A percentile compares a stretch with the other conserved stretches of the same genome.
Evolutionary conservation across 1,140 invertebrate species (phyloP).

Genomic region (Caerostris darwini): DNA sequence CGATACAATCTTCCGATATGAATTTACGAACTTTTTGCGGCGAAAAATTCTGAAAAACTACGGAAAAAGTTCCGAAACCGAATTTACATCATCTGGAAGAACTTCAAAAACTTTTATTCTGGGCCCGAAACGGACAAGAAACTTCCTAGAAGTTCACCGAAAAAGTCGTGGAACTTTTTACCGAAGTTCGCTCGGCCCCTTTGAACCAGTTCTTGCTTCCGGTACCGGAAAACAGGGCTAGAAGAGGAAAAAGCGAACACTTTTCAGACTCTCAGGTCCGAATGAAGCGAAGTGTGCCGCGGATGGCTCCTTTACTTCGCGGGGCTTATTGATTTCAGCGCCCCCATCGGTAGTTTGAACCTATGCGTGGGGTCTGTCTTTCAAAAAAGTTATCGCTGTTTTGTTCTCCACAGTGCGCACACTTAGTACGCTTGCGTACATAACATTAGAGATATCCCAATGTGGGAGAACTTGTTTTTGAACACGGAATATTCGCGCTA

Average conservation of each 20-base stretch:
- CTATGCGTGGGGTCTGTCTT: conserved; percentile 50
- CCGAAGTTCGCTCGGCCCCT: too few species aligned
- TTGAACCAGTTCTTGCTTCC: background rate
- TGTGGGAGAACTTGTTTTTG: background rate
- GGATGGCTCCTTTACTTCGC: conserved; percentile 21
- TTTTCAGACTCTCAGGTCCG: conserved; percentile 7
- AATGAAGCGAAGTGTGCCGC: conserved; percentile 3
- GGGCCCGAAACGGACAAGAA: background rate
- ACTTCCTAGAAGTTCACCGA: background rate
- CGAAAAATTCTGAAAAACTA: background rate
- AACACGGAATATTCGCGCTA: too few species aligned
- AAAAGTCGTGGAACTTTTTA: too few species aligned
- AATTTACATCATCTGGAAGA: background rate
- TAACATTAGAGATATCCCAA: background rate
- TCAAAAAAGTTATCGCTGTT: conserved; percentile 67
- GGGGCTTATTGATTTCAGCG: conserved; percentile 67
- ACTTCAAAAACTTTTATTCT: background rate
- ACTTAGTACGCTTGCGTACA: conserved; percentile 54
- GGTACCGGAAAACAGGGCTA: background rate
- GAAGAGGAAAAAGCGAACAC: background rate
- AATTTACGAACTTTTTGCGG: background rate
- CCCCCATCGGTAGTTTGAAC: conserved; percentile 14
- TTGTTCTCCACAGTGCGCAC: conserved; percentile 40
- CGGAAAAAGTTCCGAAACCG: background rate
- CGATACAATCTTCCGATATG: background rate